These are phyloP conservation scores for Ellobius talpinus DNA, from an alignment of 2,113 vertebrate species.

Conservation along the genomic window DNA sequence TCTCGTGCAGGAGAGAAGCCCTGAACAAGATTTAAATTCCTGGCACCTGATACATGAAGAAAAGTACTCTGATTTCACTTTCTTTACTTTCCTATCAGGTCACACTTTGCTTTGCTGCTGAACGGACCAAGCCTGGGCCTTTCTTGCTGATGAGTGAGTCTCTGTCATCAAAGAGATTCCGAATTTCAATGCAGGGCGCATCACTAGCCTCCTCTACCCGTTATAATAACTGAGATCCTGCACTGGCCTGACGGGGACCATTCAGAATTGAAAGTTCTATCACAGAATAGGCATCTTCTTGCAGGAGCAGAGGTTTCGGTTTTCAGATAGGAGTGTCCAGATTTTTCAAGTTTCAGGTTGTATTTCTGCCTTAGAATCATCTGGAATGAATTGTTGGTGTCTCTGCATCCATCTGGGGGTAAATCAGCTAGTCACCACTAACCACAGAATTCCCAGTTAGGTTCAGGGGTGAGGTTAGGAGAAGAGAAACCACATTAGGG, in stretches of 20 bases:
- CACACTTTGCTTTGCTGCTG: constrained; percentile 41
- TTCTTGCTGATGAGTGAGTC: background rate
- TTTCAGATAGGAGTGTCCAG: background rate
- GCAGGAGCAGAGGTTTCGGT: background rate
- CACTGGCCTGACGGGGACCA: background rate
- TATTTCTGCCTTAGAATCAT: constrained; percentile 17
- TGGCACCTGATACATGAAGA: background rate
- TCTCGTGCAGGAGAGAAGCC: constrained; percentile 22
- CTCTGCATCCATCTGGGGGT: background rate
- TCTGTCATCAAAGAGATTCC: background rate
- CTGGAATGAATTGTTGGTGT: background rate
- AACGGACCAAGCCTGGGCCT: background rate
- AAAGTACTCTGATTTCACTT: background rate
- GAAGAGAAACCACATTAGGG: background rate
- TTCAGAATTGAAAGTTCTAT: constrained; percentile 1
- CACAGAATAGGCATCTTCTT: background rate
- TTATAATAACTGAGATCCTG: background rate
- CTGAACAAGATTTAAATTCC: background rate
- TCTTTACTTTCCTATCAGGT: constrained; percentile 53
- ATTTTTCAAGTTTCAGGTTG: background rate
- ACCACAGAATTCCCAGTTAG: background rate
- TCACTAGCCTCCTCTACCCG: background rate
- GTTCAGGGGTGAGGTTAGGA: background rate
- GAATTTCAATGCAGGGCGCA: background rate
- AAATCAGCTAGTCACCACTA: background rate